A percentile compares a stretch with the other conserved stretches of the same genome.
Conservation (phyloP, 1,140 invertebrate species). For the Ostrea edulis region DNA sequence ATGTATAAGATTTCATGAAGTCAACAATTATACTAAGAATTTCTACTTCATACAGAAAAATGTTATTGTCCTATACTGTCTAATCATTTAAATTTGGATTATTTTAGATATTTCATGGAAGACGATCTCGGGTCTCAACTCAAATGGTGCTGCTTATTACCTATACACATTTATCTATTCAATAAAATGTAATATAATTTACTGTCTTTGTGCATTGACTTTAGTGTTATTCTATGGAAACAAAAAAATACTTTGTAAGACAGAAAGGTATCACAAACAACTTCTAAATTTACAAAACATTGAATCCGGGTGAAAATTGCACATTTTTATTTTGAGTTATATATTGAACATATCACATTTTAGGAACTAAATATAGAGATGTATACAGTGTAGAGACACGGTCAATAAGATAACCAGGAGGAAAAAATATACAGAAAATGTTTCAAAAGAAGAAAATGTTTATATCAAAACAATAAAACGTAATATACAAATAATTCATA, state of each 20-base stretch:
- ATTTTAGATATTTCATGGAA: no score
- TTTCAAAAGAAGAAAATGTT: neutral
- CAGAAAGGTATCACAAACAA: neutral
- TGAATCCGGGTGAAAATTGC: neutral
- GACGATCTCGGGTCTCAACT: no score
- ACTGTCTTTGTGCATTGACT: neutral
- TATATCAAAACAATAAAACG: slow-evolving; percentile 15
- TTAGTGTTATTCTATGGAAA: neutral
- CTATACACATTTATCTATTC: neutral
- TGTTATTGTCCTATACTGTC: no score
- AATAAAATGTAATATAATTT: neutral
- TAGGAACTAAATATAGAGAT: slow-evolving; percentile 17
- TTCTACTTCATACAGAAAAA: no score
- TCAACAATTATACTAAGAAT: no score
- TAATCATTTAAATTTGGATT: no score
- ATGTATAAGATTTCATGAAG: no score
- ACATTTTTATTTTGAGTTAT: slow-evolving; percentile 21
- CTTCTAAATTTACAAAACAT: neutral
- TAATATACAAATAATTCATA: neutral
- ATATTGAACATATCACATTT: neutral
- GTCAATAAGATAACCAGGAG: neutral
- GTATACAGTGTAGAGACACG: neutral
- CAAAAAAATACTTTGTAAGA: neutral
- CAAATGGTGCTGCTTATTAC: no score
- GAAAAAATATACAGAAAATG: neutral